Percentiles rank a stretch among this genome's conserved stretches.
Conservation (phyloP, 2,888 invertebrate species). For the Cinara cedri region DNA sequence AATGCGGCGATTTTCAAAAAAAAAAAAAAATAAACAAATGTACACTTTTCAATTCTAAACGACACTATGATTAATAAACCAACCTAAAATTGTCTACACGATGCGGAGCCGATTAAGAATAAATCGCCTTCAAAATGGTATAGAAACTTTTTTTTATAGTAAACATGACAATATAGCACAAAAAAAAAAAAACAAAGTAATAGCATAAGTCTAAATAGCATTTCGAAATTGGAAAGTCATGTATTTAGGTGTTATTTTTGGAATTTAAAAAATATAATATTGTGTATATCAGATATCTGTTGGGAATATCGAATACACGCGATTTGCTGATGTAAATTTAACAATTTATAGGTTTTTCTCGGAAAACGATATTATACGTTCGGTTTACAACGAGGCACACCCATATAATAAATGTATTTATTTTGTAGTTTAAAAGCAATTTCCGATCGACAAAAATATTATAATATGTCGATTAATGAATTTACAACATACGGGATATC, state of each 20-base stretch:
- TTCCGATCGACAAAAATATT: constrained; percentile 10
- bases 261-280: neutral
- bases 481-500: neutral
- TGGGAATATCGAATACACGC: constrained; percentile 6
- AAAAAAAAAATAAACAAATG: too few species aligned
- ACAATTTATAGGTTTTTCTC: neutral
- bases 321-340: neutral
- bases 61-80: too few species aligned
- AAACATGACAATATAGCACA: too few species aligned
- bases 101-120: neutral
- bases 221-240: neutral
- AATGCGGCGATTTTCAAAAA: too few species aligned
- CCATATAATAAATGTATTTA: too few species aligned
- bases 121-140: neutral
- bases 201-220: neutral
- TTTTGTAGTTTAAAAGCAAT: neutral
- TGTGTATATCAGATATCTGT: neutral
- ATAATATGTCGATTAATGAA: neutral
- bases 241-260: neutral
- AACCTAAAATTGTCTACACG: too few species aligned
- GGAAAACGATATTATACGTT: neutral
- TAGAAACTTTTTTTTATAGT: too few species aligned
- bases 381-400: neutral
- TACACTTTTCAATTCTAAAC: too few species aligned
- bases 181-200: neutral